Conservation (phyloP, 1,140 invertebrate species). For the Aphis craccivora region DNA sequence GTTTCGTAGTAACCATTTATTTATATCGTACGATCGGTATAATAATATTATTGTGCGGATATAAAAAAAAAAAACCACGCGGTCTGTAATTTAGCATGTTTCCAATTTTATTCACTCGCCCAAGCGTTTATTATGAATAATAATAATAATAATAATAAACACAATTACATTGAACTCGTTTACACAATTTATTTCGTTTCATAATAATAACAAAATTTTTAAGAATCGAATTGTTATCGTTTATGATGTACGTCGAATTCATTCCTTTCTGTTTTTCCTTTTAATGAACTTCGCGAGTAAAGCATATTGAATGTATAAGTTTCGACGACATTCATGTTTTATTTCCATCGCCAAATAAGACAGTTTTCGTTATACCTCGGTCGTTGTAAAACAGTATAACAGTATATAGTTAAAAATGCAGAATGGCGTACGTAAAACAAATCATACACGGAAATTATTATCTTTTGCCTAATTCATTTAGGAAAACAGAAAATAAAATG, state of each 20-base stretch:
- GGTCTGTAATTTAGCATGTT: neutral
- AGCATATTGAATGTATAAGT: neutral
- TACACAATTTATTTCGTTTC: neutral
- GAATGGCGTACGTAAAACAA: no score
- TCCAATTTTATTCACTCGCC: neutral
- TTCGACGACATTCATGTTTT: neutral
- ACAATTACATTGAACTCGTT: no score
- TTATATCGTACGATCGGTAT: neutral
- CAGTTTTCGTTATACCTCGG: no score
- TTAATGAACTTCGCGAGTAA: neutral
- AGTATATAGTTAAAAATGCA: neutral
- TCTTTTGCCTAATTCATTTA: neutral
- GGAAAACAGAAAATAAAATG: neutral
- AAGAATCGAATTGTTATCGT: neutral
- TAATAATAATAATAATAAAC: neutral
- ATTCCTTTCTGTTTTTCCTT: neutral
- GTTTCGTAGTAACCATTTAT: conserved; percentile 13
- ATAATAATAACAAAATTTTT: neutral
- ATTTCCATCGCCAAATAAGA: no score
- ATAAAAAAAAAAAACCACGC: neutral
- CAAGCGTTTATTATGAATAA: neutral
- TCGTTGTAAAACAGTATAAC: neutral
- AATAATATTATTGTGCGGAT: neutral
- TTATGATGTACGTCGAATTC: neutral
- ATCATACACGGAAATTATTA: neutral